Conservation (phyloP, 2,797 vertebrate genomes). For the Cynopterus sphinx region DNA sequence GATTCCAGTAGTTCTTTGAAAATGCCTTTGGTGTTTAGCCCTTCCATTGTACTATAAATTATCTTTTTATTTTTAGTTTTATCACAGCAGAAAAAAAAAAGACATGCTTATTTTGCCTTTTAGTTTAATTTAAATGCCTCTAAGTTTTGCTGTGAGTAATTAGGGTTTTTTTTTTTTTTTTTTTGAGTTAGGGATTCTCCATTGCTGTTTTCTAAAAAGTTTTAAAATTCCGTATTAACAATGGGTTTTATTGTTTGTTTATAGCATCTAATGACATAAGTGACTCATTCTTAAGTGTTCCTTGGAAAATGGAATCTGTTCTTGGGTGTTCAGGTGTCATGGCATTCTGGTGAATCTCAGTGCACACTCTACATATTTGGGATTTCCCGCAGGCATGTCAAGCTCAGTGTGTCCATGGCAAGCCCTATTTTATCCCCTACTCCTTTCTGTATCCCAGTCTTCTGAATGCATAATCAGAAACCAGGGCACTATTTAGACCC, state of each 20-base stretch:
- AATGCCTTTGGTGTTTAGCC: background rate
- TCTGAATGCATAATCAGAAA: background rate
- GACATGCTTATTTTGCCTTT: constrained; percentile 13
- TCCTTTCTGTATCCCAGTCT: background rate
- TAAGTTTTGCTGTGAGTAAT: background rate
- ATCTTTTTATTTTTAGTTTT: background rate
- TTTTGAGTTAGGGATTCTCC: background rate
- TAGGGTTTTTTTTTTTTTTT: background rate
- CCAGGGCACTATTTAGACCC: background rate
- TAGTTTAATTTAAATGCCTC: constrained; percentile 1
- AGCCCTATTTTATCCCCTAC: accelerated
- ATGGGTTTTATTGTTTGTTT: constrained; percentile 12
- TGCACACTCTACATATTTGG: background rate
- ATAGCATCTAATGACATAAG: background rate
- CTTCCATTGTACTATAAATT: background rate
- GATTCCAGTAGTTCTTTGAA: background rate
- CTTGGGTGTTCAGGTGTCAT: background rate
- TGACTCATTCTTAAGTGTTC: background rate
- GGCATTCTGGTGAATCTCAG: background rate
- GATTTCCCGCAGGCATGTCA: background rate
- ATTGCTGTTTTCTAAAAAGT: background rate
- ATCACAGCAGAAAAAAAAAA: background rate
- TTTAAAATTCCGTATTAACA: background rate
- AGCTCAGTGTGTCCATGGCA: background rate
- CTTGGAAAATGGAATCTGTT: background rate